phyloP scores from a whole-genome alignment of 2,888 invertebrate genomes.

The Miltochrista miniata region DNA sequence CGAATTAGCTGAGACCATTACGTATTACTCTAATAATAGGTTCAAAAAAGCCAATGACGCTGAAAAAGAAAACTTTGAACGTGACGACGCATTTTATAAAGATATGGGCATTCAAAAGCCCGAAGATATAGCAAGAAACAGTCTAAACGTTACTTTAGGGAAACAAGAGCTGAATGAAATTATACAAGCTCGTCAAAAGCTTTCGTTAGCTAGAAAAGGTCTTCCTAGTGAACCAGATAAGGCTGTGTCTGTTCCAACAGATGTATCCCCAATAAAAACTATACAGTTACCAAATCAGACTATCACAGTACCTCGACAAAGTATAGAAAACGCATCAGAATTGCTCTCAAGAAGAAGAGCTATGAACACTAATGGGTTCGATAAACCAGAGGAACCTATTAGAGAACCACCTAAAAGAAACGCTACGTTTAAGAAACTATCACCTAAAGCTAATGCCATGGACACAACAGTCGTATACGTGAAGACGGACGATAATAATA shows the following conservation, averaged over 20 bases:
- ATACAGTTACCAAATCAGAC: constrained; percentile 74
- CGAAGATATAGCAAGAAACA: constrained; percentile 57
- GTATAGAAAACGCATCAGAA: constrained; percentile 75
- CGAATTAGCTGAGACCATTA: constrained; percentile 70
- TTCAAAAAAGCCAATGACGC: constrained; percentile 61
- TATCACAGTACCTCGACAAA: constrained; percentile 69
- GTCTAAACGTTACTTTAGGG: constrained; percentile 69
- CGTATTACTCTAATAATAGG: constrained; percentile 66
- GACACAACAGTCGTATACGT: constrained; percentile 67
- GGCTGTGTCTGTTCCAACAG: constrained; percentile 50
- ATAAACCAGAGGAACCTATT: constrained; percentile 54
- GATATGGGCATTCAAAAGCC: constrained; percentile 65
- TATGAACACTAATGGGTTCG: constrained; percentile 53
- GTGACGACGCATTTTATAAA: constrained; percentile 72
- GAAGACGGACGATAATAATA: constrained; percentile 60
- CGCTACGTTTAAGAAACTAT: constrained; percentile 68
- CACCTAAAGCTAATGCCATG: constrained; percentile 59
- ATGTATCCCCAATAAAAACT: constrained; percentile 62
- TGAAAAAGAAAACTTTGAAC: constrained; percentile 76
- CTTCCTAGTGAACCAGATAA: constrained; percentile 66
- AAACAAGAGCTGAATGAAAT: constrained; percentile 78
- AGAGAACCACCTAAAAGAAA: constrained; percentile 68
- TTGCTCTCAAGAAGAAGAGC: constrained; percentile 67
- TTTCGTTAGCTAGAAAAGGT: constrained; percentile 70
- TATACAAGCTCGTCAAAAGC: constrained; percentile 74